Conservation (phyloP, 2,113 vertebrate genomes). For the Tachysurus vachellii region DNA sequence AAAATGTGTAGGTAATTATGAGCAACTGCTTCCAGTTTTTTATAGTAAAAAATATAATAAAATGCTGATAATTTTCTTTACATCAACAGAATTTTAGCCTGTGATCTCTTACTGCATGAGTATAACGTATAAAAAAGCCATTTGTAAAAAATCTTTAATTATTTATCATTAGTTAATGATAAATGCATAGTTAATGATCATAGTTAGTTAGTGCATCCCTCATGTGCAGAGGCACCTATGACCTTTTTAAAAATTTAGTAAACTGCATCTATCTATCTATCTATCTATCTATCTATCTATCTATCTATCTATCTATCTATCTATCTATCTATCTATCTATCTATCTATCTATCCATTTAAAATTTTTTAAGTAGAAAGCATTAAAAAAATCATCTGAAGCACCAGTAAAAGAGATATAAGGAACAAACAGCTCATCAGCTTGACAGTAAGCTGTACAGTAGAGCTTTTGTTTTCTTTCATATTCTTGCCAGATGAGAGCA, state of each 20-base stretch:
- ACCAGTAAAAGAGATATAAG: background rate
- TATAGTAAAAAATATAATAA: background rate
- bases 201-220: no score
- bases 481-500: slow-evolving; percentile 67
- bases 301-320: no score
- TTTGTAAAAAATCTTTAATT: background rate
- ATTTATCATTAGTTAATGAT: no score
- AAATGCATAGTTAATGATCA: no score
- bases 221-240: no score
- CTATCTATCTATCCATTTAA: no score
- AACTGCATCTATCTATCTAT: no score
- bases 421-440: background rate
- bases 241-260: no score
- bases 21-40: background rate
- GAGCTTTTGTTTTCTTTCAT: slow-evolving; percentile 61
- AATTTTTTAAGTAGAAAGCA: background rate
- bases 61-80: background rate
- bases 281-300: no score
- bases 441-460: slow-evolving; percentile 45
- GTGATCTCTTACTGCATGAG: background rate
- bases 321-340: no score
- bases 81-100: background rate
- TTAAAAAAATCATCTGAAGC: background rate
- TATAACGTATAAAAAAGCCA: background rate
- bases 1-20: background rate